Percentiles rank a stretch among this genome's conserved stretches.
These are phyloP conservation scores for Drosophila paranaensis DNA, from an alignment of 2,888 invertebrate species.

Conservation along the genomic window DNA sequence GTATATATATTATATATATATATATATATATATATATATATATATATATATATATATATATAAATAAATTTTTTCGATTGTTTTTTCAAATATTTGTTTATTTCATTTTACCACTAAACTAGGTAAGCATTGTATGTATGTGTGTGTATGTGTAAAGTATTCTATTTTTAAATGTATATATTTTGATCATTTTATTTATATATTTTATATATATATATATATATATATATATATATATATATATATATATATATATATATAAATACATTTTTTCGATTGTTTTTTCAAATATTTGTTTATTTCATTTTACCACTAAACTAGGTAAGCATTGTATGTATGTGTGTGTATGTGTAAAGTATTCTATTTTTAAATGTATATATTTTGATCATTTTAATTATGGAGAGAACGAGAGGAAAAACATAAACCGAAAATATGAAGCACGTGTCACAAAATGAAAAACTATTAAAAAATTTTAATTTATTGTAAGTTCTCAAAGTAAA, in stretches of 20 bases:
- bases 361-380: conserved; percentile 62
- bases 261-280: not conserved
- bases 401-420: conserved; percentile 23
- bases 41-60: too few species aligned
- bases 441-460: conserved; percentile 36
- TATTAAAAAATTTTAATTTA: not conserved
- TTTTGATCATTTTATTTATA: conserved; percentile 47
- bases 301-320: conserved; percentile 23
- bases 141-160: conserved; percentile 9
- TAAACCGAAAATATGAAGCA: conserved; percentile 40
- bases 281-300: conserved; percentile 19
- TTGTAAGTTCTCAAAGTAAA: not conserved
- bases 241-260: too few species aligned
- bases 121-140: conserved; percentile 10
- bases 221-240: too few species aligned
- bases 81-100: conserved; percentile 15
- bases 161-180: conserved; percentile 62
- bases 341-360: conserved; percentile 14
- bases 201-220: too few species aligned
- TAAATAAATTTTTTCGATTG: not conserved
- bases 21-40: too few species aligned
- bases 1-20: conserved; percentile 5
- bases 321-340: conserved; percentile 6
- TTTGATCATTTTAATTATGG: conserved; percentile 48
- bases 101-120: conserved; percentile 23